Evolutionary conservation across 2,113 vertebrate species (phyloP).

Genomic region (human (Homo sapiens)): DNA sequence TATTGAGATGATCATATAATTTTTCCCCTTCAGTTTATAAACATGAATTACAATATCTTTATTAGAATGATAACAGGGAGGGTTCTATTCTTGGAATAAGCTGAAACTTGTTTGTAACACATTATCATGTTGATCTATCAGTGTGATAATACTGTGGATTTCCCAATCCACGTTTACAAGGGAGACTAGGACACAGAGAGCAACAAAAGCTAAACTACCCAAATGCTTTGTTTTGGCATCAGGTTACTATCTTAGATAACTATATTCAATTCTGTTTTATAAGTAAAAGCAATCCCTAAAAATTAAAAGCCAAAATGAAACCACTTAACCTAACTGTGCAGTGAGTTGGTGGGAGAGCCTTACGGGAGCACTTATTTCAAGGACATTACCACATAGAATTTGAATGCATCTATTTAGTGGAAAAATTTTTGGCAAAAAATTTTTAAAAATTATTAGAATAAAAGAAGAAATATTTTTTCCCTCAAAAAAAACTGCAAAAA

Average conservation of each 20-base stretch:
- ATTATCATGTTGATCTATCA: neutral
- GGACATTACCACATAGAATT: neutral
- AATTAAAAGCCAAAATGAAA: neutral
- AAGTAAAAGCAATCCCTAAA: neutral
- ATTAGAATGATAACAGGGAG: neutral
- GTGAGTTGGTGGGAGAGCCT: neutral
- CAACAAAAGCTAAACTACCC: neutral
- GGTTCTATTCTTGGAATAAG: neutral
- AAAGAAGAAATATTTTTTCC: too few relatives aligned
- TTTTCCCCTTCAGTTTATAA: neutral
- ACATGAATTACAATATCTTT: neutral
- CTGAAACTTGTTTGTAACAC: too few relatives aligned
- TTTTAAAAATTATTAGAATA: too few relatives aligned
- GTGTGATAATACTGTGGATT: neutral
- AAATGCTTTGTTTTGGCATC: neutral
- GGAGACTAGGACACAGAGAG: neutral
- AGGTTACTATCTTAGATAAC: neutral
- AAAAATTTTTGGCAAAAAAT: too few relatives aligned
- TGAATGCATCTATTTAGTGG: neutral
- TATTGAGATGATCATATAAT: neutral
- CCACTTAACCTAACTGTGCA: neutral
- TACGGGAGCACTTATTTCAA: accelerated
- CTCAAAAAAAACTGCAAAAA: neutral
- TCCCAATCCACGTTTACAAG: neutral
- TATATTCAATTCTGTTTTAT: neutral